Evolutionary conservation across 2,113 vertebrate genomes (phyloP).

Genomic region (Gila orcuttii): DNA sequence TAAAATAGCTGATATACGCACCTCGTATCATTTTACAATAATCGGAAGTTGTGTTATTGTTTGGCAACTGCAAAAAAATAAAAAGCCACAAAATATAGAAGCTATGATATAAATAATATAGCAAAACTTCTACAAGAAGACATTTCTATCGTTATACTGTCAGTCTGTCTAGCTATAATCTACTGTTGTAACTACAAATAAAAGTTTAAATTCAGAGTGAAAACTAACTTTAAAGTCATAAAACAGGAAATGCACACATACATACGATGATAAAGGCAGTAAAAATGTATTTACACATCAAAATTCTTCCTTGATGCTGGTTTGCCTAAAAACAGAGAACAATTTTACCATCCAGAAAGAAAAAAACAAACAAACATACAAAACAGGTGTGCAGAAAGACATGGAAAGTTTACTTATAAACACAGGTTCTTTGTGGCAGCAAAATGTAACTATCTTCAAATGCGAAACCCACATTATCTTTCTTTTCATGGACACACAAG

Average conservation of each 20-base stretch:
- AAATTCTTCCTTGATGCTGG: slow-evolving; percentile 38
- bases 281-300: slow-evolving; percentile 67
- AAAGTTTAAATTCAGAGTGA: neutral
- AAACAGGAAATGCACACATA: neutral
- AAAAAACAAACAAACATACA: slow-evolving; percentile 21
- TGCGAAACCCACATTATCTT: slow-evolving; percentile 54
- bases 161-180: neutral
- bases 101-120: neutral
- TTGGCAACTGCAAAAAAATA: neutral
- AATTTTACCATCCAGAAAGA: slow-evolving; percentile 13
- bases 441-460: slow-evolving; percentile 56
- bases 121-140: neutral
- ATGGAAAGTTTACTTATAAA: slow-evolving; percentile 68
- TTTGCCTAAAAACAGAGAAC: slow-evolving; percentile 48
- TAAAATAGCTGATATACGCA: neutral
- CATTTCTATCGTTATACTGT: neutral
- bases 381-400: slow-evolving; percentile 38
- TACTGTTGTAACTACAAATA: neutral
- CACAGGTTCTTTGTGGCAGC: slow-evolving; percentile 60
- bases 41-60: neutral
- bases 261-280: neutral
- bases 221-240: neutral
- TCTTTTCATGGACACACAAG: slow-evolving; percentile 24
- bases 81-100: neutral
- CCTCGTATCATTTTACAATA: neutral